Evolutionary conservation across 2,797 vertebrate genomes (phyloP).

Genomic region (Hozukius guyotensis): DNA sequence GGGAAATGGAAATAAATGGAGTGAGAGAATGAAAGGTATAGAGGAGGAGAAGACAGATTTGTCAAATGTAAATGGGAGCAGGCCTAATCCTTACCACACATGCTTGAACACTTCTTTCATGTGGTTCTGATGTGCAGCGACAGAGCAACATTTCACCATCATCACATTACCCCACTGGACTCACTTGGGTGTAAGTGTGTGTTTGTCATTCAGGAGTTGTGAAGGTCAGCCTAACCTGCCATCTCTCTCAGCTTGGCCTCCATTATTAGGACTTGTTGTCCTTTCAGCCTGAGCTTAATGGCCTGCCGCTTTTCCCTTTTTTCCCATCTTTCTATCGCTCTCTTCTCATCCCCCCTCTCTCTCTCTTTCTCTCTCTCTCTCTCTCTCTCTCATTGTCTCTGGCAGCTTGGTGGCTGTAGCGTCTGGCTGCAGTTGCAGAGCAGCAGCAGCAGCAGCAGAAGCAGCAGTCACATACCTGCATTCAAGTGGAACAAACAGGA

Average conservation of each 20-base stretch:
- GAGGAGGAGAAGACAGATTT: not conserved
- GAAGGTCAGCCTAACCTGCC: conserved; percentile 68
- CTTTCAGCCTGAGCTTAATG: conserved; percentile 62
- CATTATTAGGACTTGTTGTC: conserved; percentile 68
- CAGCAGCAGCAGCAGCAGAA: conserved; percentile 46
- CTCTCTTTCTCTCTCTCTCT: conserved; percentile 1
- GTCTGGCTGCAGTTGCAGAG: conserved; percentile 71
- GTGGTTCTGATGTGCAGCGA: not conserved
- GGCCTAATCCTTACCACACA: conserved; percentile 2
- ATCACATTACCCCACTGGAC: conserved; percentile 8
- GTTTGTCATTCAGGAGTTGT: conserved; percentile 60
- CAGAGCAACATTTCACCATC: not conserved
- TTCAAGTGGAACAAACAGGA: conserved; percentile 85
- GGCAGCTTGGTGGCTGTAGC: conserved; percentile 66
- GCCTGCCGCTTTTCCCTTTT: conserved; percentile 45
- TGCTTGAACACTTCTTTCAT: not conserved
- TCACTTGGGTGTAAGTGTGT: conserved; percentile 41
- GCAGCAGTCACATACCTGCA: conserved; percentile 80
- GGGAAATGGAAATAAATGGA: not conserved
- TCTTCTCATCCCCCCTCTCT: not conserved
- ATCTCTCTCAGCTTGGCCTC: conserved; percentile 54
- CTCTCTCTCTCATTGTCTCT: conserved; percentile 34
- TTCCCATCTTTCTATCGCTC: conserved; percentile 21
- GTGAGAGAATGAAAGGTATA: not conserved
- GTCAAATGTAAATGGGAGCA: conserved; percentile 1